Percentiles rank a stretch among this genome's conserved stretches.
These are phyloP conservation scores for Sialis lutaria DNA, from an alignment of 2,888 invertebrate genomes.

Conservation along the genomic window DNA sequence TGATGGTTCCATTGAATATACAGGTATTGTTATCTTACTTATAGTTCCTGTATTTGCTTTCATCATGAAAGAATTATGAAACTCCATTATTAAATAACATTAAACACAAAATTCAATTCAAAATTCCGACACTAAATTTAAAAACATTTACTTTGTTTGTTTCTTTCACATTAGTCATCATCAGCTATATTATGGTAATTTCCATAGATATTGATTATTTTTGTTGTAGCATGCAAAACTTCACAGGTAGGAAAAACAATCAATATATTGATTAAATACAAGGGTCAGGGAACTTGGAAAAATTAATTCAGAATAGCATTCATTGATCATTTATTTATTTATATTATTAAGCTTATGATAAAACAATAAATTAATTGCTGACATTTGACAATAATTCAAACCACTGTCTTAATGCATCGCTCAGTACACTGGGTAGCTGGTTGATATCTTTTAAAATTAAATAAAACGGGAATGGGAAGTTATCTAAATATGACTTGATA, in stretches of 20 bases:
- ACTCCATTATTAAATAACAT: neutral
- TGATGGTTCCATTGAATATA: neutral
- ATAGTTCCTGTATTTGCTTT: neutral
- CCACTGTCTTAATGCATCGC: slow-evolving; percentile 96
- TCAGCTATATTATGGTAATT: too few species aligned
- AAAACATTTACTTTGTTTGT: neutral
- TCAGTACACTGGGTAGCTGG: slow-evolving; percentile 73
- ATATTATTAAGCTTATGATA: neutral
- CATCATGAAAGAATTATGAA: neutral
- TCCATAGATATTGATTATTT: too few species aligned
- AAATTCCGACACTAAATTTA: neutral
- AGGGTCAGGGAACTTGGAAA: too few species aligned
- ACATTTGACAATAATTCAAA: slow-evolving; percentile 67
- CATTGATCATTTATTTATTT: too few species aligned
- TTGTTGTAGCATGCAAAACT: too few species aligned
- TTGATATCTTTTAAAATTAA: slow-evolving; percentile 80
- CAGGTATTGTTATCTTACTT: slow-evolving; percentile 1
- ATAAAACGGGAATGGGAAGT: slow-evolving; percentile 97
- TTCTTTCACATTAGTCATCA: too few species aligned
- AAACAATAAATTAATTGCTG: neutral
- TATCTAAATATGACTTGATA: slow-evolving; percentile 77
- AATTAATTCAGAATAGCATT: too few species aligned
- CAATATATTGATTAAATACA: too few species aligned
- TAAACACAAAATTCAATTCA: neutral
- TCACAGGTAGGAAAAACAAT: too few species aligned